Percentiles rank a stretch among this genome's conserved stretches.
Conservation (phyloP, 2,113 vertebrate genomes). For the Carlito syrichta region DNA sequence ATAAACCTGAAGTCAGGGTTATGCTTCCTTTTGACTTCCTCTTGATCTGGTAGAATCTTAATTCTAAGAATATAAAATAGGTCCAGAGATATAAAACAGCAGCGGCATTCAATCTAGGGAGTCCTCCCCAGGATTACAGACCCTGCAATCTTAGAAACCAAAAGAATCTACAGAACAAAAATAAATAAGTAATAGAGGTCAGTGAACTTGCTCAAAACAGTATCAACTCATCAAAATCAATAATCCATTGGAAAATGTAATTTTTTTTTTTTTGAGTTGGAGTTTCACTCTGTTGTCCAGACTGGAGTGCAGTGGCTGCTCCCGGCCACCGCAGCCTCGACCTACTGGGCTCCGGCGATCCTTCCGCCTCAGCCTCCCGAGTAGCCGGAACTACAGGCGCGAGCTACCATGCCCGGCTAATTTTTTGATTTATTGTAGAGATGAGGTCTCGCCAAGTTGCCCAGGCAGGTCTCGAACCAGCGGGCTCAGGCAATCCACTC, state of each 20-base stretch:
- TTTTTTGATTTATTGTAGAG: too few relatives aligned
- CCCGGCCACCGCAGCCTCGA: too few relatives aligned
- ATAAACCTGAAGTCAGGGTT: constrained; percentile 73
- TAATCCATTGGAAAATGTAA: neutral
- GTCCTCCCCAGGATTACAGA: constrained; percentile 2
- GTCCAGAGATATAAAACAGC: constrained; percentile 21
- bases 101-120: neutral
- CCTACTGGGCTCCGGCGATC: too few relatives aligned
- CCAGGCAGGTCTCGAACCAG: too few relatives aligned
- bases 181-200: neutral
- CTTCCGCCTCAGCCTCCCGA: too few relatives aligned
- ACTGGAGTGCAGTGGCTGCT: too few relatives aligned
- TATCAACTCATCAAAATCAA: neutral
- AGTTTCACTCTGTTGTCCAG: too few relatives aligned
- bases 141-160: neutral
- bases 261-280: too few relatives aligned
- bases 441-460: too few relatives aligned
- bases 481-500: too few relatives aligned
- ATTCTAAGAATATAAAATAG: constrained; percentile 73
- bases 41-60: constrained; percentile 41
- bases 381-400: too few relatives aligned
- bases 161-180: neutral
- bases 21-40: constrained; percentile 38
- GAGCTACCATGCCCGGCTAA: too few relatives aligned
- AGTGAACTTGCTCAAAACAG: neutral